These are phyloP conservation scores for Megamerina dolium DNA, from an alignment of 2,888 invertebrate species.

Conservation along the genomic window DNA sequence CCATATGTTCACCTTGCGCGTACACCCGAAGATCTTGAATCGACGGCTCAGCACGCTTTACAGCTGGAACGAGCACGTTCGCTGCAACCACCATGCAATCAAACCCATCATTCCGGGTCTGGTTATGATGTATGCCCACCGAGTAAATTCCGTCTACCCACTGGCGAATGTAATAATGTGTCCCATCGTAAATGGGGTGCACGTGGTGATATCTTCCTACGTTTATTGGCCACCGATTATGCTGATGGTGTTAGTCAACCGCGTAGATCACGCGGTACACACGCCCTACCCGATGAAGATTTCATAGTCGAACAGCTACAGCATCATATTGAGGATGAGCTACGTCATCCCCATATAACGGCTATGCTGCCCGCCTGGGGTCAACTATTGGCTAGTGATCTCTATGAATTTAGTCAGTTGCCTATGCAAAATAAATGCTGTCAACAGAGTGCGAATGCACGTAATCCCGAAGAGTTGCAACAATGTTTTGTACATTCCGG, in stretches of 20 bases:
- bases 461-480: conserved; percentile 46
- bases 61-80: conserved; percentile 35
- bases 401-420: conserved; percentile 62
- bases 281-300: conserved; percentile 58
- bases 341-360: conserved; percentile 67
- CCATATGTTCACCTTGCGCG: conserved; percentile 31
- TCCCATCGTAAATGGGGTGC: conserved; percentile 78
- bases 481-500: conserved; percentile 55
- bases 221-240: conserved; percentile 67
- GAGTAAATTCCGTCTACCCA: conserved; percentile 73
- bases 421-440: conserved; percentile 48
- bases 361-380: conserved; percentile 77
- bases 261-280: conserved; percentile 53
- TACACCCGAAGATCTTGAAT: conserved; percentile 41
- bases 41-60: conserved; percentile 33
- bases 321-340: conserved; percentile 51
- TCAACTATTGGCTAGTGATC: conserved; percentile 66
- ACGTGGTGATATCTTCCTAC: conserved; percentile 69
- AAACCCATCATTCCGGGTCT: conserved; percentile 12
- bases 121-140: conserved; percentile 60
- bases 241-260: conserved; percentile 52
- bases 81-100: conserved; percentile 28
- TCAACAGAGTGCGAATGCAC: conserved; percentile 24
- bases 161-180: conserved; percentile 85
- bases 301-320: conserved; percentile 57